Evolutionary conservation across 2,888 invertebrate genomes (phyloP).

Genomic region (Rhamnusium bicolor): DNA sequence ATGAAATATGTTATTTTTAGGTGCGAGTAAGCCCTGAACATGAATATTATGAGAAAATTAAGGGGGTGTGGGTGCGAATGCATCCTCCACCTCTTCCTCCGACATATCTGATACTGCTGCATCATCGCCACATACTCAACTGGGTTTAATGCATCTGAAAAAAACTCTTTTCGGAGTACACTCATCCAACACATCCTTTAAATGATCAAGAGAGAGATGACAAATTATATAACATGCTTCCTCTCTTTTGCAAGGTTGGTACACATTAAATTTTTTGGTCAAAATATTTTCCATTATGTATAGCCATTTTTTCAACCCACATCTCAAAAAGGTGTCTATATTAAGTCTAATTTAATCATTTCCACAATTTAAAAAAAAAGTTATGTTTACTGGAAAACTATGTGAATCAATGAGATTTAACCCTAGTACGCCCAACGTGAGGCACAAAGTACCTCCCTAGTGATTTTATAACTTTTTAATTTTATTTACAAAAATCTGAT

Average conservation of each 20-base stretch:
- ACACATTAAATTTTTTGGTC: not conserved
- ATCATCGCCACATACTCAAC: conserved; percentile 85
- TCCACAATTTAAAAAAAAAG: no score
- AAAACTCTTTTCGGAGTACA: conserved; percentile 96
- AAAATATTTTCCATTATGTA: no score
- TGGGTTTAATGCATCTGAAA: conserved; percentile 96
- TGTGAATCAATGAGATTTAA: no score
- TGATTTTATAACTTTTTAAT: no score
- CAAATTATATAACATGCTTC: conserved; percentile 97
- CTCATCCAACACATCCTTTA: conserved; percentile 88
- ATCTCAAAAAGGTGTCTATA: no score
- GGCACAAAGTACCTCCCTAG: no score
- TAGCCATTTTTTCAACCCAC: no score
- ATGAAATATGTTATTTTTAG: conserved; percentile 17
- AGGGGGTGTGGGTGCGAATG: conserved; percentile 76
- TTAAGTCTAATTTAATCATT: no score
- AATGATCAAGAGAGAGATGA: conserved; percentile 90
- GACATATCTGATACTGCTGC: conserved; percentile 77
- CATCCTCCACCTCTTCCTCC: conserved; percentile 71
- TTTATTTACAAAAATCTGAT: no score
- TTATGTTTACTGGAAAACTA: no score
- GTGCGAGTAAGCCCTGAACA: conserved; percentile 64
- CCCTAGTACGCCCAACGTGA: no score
- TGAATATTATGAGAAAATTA: conserved; percentile 96
- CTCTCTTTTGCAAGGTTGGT: conserved; percentile 95